These are phyloP conservation scores for Plodia interpunctella DNA, from an alignment of 1,140 invertebrate species.

Conservation along the genomic window DNA sequence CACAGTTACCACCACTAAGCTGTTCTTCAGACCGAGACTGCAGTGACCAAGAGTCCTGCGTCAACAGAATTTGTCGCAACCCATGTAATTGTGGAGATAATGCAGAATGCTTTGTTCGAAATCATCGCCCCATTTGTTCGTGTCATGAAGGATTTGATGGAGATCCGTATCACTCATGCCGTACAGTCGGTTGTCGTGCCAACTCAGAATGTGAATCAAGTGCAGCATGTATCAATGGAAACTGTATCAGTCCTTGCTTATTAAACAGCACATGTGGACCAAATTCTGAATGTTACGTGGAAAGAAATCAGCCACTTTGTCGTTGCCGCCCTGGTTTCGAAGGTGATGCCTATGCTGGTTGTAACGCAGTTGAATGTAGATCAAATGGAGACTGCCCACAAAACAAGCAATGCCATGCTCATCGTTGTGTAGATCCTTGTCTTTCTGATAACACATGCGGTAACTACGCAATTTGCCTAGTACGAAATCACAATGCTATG, in stretches of 20 bases:
- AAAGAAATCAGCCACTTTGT: slow-evolving; percentile 86
- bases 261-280: slow-evolving; percentile 87
- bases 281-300: slow-evolving; percentile 89
- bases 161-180: slow-evolving; percentile 88
- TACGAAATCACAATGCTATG: slow-evolving; percentile 88
- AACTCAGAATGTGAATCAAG: slow-evolving; percentile 88
- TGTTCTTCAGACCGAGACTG: slow-evolving; percentile 90
- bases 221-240: slow-evolving; percentile 89
- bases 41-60: slow-evolving; percentile 85
- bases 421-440: slow-evolving; percentile 92
- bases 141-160: slow-evolving; percentile 90
- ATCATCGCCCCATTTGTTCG: slow-evolving; percentile 91
- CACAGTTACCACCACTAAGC: slow-evolving; percentile 83
- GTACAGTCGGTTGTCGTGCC: slow-evolving; percentile 85
- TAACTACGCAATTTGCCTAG: slow-evolving; percentile 85
- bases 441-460: slow-evolving; percentile 87
- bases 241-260: slow-evolving; percentile 91
- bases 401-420: slow-evolving; percentile 90
- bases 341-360: slow-evolving; percentile 87
- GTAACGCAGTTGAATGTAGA: slow-evolving; percentile 89
- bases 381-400: slow-evolving; percentile 92
- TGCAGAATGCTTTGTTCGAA: slow-evolving; percentile 87
- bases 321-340: slow-evolving; percentile 88
- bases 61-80: slow-evolving; percentile 90
- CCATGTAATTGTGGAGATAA: slow-evolving; percentile 93